These are phyloP conservation scores for Chionodraco myersi DNA, from an alignment of 2,113 vertebrate species.

Conservation along the genomic window DNA sequence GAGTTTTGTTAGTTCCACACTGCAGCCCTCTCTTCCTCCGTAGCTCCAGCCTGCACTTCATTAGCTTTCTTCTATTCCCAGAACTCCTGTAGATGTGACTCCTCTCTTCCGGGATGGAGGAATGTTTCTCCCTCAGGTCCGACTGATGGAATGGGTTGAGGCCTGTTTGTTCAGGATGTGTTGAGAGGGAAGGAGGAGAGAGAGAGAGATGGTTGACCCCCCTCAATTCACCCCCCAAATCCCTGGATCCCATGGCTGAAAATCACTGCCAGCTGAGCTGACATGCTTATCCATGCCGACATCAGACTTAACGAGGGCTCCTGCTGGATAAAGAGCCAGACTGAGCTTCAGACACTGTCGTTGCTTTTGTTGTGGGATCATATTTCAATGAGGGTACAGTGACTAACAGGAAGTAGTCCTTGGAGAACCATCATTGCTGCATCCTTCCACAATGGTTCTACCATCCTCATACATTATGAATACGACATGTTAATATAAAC, in stretches of 20 bases:
- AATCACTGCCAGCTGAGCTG: slow-evolving; percentile 80
- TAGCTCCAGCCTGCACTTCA: slow-evolving; percentile 78
- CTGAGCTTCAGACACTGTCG: slow-evolving; percentile 21
- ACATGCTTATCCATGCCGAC: slow-evolving; percentile 56
- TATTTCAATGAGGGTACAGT: slow-evolving; percentile 38
- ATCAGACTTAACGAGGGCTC: slow-evolving; percentile 52
- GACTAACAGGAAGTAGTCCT: slow-evolving; percentile 18
- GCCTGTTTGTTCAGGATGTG: slow-evolving; percentile 77
- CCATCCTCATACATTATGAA: background rate
- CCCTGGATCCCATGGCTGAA: slow-evolving; percentile 65
- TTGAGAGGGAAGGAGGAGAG: slow-evolving; percentile 48
- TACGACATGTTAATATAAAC: slow-evolving; percentile 9
- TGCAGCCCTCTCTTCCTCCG: slow-evolving; percentile 39
- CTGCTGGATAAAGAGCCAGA: slow-evolving; percentile 51
- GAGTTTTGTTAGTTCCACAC: slow-evolving; percentile 37
- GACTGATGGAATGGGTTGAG: slow-evolving; percentile 73
- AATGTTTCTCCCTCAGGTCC: slow-evolving; percentile 79
- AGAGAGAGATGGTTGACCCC: slow-evolving; percentile 49
- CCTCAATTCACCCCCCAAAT: slow-evolving; percentile 38
- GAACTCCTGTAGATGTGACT: slow-evolving; percentile 80
- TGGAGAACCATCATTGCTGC: slow-evolving; percentile 7
- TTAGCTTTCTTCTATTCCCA: slow-evolving; percentile 81
- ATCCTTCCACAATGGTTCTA: slow-evolving; percentile 6
- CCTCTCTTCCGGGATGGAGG: slow-evolving; percentile 80
- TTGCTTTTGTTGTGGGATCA: slow-evolving; percentile 30